phyloP scores from a whole-genome alignment of 2,888 invertebrate species.

The Drosophila paranaensis region DNA sequence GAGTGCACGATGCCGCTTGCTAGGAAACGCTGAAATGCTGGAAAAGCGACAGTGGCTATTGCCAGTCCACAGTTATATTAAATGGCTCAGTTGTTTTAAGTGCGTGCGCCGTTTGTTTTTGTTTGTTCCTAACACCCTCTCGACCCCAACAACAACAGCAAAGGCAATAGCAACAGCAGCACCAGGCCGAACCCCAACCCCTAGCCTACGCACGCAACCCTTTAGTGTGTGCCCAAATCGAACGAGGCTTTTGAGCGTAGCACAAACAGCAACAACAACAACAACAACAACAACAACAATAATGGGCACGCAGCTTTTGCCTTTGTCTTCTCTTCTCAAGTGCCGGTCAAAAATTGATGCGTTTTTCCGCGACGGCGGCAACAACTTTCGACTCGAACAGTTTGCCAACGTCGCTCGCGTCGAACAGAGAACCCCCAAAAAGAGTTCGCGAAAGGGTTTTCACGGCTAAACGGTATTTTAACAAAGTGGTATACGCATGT shows the following conservation, averaged over 20 bases:
- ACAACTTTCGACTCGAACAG: constrained; percentile 63
- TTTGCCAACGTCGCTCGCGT: constrained; percentile 71
- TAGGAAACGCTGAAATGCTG: constrained; percentile 1
- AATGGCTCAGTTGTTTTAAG: constrained; percentile 52
- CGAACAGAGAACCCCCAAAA: constrained; percentile 54
- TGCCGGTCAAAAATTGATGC: constrained; percentile 74
- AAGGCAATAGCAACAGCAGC: neutral
- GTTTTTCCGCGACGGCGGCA: constrained; percentile 69
- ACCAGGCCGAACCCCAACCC: constrained; percentile 24
- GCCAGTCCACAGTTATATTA: constrained; percentile 17
- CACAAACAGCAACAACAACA: constrained; percentile 43
- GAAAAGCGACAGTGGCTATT: constrained; percentile 22
- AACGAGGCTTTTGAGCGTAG: constrained; percentile 66
- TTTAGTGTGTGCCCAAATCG: constrained; percentile 56
- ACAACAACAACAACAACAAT: constrained; percentile 39
- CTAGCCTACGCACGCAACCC: constrained; percentile 57
- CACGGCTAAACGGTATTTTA: constrained; percentile 11
- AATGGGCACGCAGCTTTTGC: constrained; percentile 74
- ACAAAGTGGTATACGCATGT: neutral
- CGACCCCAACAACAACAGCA: constrained; percentile 1
- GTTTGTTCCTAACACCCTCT: constrained; percentile 22
- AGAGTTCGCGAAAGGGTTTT: constrained; percentile 42
- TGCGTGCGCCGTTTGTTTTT: constrained; percentile 61
- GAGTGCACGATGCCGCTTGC: neutral
- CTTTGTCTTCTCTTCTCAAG: constrained; percentile 73